Evolutionary conservation across 2,888 invertebrate species (phyloP), one percentile per base, ranked within the genome.

Genomic region (Agrochola circellaris): DNA sequence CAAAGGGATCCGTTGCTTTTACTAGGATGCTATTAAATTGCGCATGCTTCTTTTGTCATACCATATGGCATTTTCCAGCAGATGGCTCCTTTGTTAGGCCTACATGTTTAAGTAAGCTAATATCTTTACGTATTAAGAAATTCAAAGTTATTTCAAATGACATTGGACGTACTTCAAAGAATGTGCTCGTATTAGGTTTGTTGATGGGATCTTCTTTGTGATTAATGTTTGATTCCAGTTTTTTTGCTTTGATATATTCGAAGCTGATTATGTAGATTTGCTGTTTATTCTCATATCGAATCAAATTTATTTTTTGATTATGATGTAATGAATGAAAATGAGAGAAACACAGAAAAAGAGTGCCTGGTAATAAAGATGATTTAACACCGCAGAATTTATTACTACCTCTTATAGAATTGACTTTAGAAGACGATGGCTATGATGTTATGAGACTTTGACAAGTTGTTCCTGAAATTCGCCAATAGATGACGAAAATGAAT

Each of bases 11-110:
- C 90, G 91, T 91, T 92, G 94, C 93, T 95, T 95, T 94, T 93
- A 93, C 94, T 95, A 94, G 93, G 94, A 95, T 92, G 95, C 95
- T 96, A 96, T 96, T 96, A 96, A 96, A 96, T 96, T 96, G 96
- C 96, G 96, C 95, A 94, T 95, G 90, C 92, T 88, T 91, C 96
- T 93, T 96, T 96, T 96, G 96, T 96, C 89, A 87, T 88, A 88
- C 93, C 96, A 96, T 93, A 96, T 96, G 96, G 95, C 92, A 93
- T 95, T 96, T 95, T 95, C 93, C 92, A 95, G 92, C 95, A 96
- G 96, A 95, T 96, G 96, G 94, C 85, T 93, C 93, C 90, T 93
- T 95, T 95, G 94, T 95, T 84, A 87, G 89, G 88, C 88, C 87
- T 90, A 88, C 90, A 90, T 93, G 89, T 91, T 91, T 90, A 82